A percentile compares a stretch with the other conserved stretches of the same genome.
Conservation (phyloP, 2,888 invertebrate genomes). For the Polymixis lichenea region DNA sequence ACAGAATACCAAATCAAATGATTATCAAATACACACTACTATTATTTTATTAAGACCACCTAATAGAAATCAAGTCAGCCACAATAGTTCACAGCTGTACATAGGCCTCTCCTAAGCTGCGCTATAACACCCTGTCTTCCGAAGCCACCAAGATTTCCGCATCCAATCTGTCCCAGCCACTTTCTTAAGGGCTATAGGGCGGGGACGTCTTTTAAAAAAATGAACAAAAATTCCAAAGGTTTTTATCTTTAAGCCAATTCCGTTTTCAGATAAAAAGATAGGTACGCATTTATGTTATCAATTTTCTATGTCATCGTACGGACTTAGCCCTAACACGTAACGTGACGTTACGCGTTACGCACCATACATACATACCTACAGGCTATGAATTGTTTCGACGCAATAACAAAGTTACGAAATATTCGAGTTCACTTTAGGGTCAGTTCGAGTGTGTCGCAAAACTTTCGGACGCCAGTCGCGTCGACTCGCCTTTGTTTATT, state of each 20-base stretch:
- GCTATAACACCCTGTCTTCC: too few relatives aligned
- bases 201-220: too few relatives aligned
- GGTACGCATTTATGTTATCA: neutral
- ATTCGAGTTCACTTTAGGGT: constrained; percentile 75
- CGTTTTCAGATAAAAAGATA: neutral
- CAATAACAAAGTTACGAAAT: constrained; percentile 79
- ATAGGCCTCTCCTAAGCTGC: too few relatives aligned
- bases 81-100: too few relatives aligned
- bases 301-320: neutral
- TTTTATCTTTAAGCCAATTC: neutral
- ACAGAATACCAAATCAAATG: too few relatives aligned
- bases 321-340: neutral
- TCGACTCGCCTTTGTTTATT: constrained; percentile 58
- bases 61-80: too few relatives aligned
- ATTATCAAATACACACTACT: too few relatives aligned
- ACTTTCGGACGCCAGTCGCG: constrained; percentile 54
- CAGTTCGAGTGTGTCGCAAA: constrained; percentile 76
- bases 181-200: too few relatives aligned
- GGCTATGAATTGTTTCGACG: constrained; percentile 62
- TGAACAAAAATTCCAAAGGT: neutral
- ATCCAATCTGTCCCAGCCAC: too few relatives aligned
- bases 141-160: too few relatives aligned
- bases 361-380: neutral
- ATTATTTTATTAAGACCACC: too few relatives aligned
- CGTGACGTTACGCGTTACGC: neutral